These are phyloP conservation scores for Drosophila repletoides DNA, from an alignment of 1,140 invertebrate species.

Conservation along the genomic window DNA sequence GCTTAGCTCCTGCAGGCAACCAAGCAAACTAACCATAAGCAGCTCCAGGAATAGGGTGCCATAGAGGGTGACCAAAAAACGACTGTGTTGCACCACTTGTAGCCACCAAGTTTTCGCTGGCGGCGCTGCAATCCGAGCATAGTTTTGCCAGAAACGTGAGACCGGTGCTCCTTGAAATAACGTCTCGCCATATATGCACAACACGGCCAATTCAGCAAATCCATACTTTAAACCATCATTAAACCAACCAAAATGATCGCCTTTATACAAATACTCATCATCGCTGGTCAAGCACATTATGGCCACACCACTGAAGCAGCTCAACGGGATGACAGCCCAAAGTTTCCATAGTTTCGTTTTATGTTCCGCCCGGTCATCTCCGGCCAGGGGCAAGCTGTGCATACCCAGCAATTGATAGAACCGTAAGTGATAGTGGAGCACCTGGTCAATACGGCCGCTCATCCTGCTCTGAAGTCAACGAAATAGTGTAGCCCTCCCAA, in stretches of 20 bases:
- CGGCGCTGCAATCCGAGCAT: neutral
- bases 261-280: constrained; percentile 48
- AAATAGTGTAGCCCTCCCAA: too few species aligned
- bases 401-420: constrained; percentile 62
- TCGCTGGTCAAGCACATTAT: constrained; percentile 27
- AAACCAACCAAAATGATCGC: constrained; percentile 53
- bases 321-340: constrained; percentile 41
- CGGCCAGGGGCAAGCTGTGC: constrained; percentile 42
- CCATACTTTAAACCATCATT: constrained; percentile 61
- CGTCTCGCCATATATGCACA: constrained; percentile 57
- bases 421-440: constrained; percentile 57
- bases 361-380: neutral
- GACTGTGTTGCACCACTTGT: constrained; percentile 18
- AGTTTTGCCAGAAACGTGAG: constrained; percentile 56
- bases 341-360: neutral
- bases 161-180: constrained; percentile 27
- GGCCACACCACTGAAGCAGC: constrained; percentile 8
- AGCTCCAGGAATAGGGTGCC: constrained; percentile 23
- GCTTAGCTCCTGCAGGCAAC: neutral
- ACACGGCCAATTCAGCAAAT: constrained; percentile 51
- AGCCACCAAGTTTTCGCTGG: neutral
- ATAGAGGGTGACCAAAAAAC: constrained; percentile 37
- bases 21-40: constrained; percentile 11
- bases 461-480: constrained; percentile 53
- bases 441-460: constrained; percentile 32